Percentiles rank a stretch among this genome's conserved stretches.
Evolutionary conservation across 2,888 invertebrate genomes (phyloP).

Genomic region (Eurytoma californica): DNA sequence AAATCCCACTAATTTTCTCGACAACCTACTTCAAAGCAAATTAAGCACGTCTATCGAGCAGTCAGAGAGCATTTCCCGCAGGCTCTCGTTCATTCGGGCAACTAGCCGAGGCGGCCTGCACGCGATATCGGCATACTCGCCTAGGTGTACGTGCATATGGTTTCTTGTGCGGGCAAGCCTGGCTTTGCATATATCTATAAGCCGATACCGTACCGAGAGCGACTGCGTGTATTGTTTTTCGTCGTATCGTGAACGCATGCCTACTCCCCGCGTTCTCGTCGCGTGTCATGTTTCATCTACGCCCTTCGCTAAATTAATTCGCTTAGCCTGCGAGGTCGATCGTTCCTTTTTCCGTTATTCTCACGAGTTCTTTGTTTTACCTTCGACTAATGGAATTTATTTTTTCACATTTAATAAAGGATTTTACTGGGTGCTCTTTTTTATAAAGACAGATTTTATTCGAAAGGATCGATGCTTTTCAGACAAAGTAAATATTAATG

Average conservation of each 20-base stretch:
- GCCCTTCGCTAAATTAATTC: constrained; percentile 60
- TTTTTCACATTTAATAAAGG: too few species aligned
- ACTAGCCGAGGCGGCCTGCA: constrained; percentile 9
- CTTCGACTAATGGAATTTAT: too few species aligned
- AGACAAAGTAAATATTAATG: too few species aligned
- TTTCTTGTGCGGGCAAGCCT: constrained; percentile 10
- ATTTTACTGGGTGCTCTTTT: too few species aligned
- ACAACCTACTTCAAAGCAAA: constrained; percentile 31
- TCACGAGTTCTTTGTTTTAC: not conserved
- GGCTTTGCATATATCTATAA: constrained; percentile 5
- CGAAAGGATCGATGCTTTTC: too few species aligned
- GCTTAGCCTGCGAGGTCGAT: constrained; percentile 58
- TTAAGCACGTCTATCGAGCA: constrained; percentile 19
- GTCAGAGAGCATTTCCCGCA: constrained; percentile 18
- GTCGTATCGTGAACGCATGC: not conserved
- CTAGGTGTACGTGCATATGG: constrained; percentile 13
- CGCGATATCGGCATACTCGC: constrained; percentile 40
- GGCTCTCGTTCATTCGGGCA: not conserved
- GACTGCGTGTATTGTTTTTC: constrained; percentile 17
- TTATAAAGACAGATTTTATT: too few species aligned
- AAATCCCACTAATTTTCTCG: constrained; percentile 27
- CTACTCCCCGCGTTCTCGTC: constrained; percentile 53
- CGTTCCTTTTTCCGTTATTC: constrained; percentile 33
- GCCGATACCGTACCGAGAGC: not conserved
- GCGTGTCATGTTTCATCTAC: constrained; percentile 61